Base-by-base conservation (phyloP, 2,888 invertebrate species). In the Trisateles emortualis region DNA sequence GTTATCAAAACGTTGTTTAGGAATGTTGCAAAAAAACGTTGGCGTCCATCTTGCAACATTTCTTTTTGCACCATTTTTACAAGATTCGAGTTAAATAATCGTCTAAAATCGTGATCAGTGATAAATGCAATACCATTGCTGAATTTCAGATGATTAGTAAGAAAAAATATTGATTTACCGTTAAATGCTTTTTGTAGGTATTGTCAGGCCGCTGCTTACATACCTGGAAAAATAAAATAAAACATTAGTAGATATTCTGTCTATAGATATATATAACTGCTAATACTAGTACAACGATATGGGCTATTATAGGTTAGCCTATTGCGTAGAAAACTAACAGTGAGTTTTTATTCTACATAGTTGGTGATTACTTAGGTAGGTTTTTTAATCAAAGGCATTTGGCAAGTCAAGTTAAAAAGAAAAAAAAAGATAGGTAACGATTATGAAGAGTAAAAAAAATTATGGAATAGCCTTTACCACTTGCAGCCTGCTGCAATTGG, bases 161-260 rank as follows among this genome's bases (percentile, higher is more conserved):
- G 17, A 24, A 11, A 47, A 41, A 29, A 24, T 42, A 38, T 52
- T 22, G 26, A 47, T 48, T 64, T 59, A 64, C 64, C 46, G 19
- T 32, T 55, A 32, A 19, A 41, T 43, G 3, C 22, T 29, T n/a
- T 16, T 32, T 46, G 38, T 29, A 22, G 26, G 19, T 40, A 36
- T 55, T 47, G 11, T 22, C 16, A 39, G 36, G 49, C 19, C 11
- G 54, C 19, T 49, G 42, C 54, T 65, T 76, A 76, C 76, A 76
- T 76, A 76, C 76, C 76, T 76, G 76, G 8, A 63, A 72, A 41
- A 49, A 42, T 56, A 56, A 59, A 49, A 60, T 59, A 53, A 59
- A 55, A 30, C 32, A 33, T 16, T 2, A 5, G n/a, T n/a, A 10
- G 38, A 5, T 38, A n/a, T 19, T n/a, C 19, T n/a, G 16, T 38